Evolutionary conservation across 2,113 vertebrate genomes (phyloP), one percentile per base, ranked within the genome.

Genomic region (Micronisus gabar): DNA sequence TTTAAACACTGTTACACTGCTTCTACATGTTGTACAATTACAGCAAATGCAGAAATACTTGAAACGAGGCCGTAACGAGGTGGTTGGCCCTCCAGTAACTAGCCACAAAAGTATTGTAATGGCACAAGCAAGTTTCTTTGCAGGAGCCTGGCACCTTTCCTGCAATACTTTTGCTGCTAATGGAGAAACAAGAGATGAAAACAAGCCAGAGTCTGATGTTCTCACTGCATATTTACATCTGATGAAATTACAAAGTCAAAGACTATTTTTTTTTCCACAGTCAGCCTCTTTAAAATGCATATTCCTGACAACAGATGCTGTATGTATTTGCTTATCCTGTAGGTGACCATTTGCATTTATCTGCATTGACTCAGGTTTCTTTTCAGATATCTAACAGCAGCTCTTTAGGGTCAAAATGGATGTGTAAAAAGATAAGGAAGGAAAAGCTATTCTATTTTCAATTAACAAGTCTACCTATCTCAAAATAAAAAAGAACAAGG

Each of bases 341-440:
- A 34, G 45, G 73, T 75, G 83, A 92, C 68, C 92, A n/a, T 95
- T 73, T 81, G 34, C 58, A 41, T 78, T 91, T 94, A 48, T 56
- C 91, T 93, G 30, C 85, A 73, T 95, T 96, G 88, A 72, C 83
- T 91, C 61, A 38, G 41, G 72, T 91, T 95, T 74, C 88, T 97
- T 96, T 96, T 75, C 88, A 93, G 70, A 81, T 94, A 68, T 0
- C 3, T 30, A 78, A 71, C 66, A 89, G 62, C 48, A 23, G 66
- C 0, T 55, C 79, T 94, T 76, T 79, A 52, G 91, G 80, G 86
- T 93, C 86, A 93, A 87, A 91, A 45, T 25, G 36, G 91, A 91
- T 95, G 23, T 80, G 58, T 91, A 62, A 79, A 68, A 73, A 92
- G 92, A 96, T 94, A 93, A 94, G 72, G 81, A 86, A 94, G 27